Percentiles rank a stretch among this genome's conserved stretches.
Conservation (phyloP, 2,797 vertebrate genomes). For the Kryptolebias ocellatus region DNA sequence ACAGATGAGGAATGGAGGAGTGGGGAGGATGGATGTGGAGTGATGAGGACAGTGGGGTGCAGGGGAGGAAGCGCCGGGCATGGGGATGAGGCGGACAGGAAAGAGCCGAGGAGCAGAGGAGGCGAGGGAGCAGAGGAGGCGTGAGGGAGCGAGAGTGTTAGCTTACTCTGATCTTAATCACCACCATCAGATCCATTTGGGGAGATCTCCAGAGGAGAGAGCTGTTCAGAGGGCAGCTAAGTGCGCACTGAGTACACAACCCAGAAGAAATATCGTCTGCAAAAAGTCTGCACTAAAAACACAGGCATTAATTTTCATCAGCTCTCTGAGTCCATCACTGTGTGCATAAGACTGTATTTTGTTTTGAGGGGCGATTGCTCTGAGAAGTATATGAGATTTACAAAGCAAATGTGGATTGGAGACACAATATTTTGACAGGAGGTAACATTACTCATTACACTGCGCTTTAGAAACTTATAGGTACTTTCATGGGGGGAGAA, state of each 20-base stretch:
- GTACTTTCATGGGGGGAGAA: slow-evolving; percentile 38
- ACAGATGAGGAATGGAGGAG: slow-evolving; percentile 48
- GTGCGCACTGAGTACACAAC: slow-evolving; percentile 67
- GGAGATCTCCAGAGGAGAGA: slow-evolving; percentile 63
- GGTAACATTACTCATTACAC: slow-evolving; percentile 68
- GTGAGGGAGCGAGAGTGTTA: slow-evolving; percentile 61
- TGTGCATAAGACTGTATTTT: slow-evolving; percentile 70
- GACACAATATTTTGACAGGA: slow-evolving; percentile 72
- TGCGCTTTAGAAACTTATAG: slow-evolving; percentile 57
- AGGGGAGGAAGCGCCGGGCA: slow-evolving; percentile 47
- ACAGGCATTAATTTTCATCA: slow-evolving; percentile 74
- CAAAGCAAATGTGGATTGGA: slow-evolving; percentile 70
- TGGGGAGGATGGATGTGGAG: slow-evolving; percentile 44
- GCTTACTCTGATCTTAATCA: slow-evolving; percentile 90
- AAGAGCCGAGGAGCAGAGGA: slow-evolving; percentile 32
- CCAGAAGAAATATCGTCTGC: slow-evolving; percentile 62
- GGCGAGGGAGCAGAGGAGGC: slow-evolving; percentile 51
- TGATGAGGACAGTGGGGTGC: slow-evolving; percentile 34
- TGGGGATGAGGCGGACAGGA: slow-evolving; percentile 52
- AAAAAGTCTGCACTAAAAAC: slow-evolving; percentile 65
- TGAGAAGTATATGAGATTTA: slow-evolving; percentile 59
- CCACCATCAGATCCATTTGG: slow-evolving; percentile 82
- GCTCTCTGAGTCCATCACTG: slow-evolving; percentile 59
- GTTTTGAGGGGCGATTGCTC: slow-evolving; percentile 66
- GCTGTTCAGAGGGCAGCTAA: slow-evolving; percentile 60